Base-by-base conservation (phyloP, 2,888 invertebrate species). In the Drosophila leonis region DNA sequence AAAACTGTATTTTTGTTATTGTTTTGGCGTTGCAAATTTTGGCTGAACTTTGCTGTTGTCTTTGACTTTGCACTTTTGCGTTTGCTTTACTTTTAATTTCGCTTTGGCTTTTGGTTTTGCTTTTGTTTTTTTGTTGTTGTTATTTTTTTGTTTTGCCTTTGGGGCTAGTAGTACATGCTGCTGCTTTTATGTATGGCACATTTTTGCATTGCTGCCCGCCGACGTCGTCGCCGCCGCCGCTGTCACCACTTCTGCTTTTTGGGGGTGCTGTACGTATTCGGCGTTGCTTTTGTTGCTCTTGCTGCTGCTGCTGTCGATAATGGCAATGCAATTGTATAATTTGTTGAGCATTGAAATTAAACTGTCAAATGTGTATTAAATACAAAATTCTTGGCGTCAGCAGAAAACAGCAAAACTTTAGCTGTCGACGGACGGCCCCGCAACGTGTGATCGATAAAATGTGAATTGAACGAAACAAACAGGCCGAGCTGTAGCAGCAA, bases 281-380 rank as follows among this genome's bases (percentile, higher is more conserved):
- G 41, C 52, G 72, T 31, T 24, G 61, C 41, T 31, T 18, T 41
- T 37, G 72, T 35, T 24, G 57, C 18, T 15, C 56, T 10, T 20
- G 71, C 37, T 37, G 66, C 18, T 18, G 72, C 20, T 15, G 75
- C 44, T 56, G 70, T 60, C 70, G 65, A 33, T 62, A 72, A 62
- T 75, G 62, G 69, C 78, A 81, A 82, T 87, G 82, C 88, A 84
- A 84, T 84, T 84, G 84, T 84, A 84, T 84, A 84, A 84, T 87
- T 84, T 69, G 69, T 72, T 65, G 62, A 81, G 81, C 75, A 78
- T 83, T 76, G 56, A 83, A 80, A 78, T 78, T 62, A 65, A 54
- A 69, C 82, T 82, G 72, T 72, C 48, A 66, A 63, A 54, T 61
- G 55, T 73, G 66, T 61, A 64, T 64, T 64, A 64, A 65, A 60